Evolutionary conservation across 2,888 invertebrate species (phyloP).

Genomic region (Lithophane leautieri): DNA sequence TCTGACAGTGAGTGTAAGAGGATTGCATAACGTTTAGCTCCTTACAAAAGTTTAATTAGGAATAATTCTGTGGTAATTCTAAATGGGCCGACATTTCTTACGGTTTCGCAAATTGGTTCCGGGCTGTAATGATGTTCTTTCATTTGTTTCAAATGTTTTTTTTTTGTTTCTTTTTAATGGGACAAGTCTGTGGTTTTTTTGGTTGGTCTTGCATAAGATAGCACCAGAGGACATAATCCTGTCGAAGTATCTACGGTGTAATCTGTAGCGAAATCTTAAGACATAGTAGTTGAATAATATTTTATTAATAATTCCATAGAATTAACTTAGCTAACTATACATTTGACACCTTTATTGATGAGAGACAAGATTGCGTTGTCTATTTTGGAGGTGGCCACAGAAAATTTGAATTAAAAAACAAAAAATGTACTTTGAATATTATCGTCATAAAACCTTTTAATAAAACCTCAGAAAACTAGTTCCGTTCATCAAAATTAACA

Average conservation of each 20-base stretch:
- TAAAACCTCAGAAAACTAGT: neutral
- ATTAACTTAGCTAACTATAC: neutral
- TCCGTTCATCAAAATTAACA: constrained; percentile 26
- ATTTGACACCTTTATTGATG: neutral
- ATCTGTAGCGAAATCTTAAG: neutral
- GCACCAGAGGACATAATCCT: too few relatives aligned
- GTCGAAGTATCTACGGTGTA: neutral
- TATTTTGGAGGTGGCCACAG: neutral
- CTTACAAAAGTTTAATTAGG: constrained; percentile 68
- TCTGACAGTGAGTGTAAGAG: constrained; percentile 23
- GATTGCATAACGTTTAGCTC: constrained; percentile 59
- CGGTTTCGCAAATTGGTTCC: constrained; percentile 50
- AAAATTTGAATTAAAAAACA: neutral
- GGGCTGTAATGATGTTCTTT: constrained; percentile 40
- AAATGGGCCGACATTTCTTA: constrained; percentile 48
- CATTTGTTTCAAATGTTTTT: constrained; percentile 3
- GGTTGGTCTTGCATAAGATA: neutral
- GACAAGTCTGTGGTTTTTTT: neutral
- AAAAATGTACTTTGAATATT: too few relatives aligned
- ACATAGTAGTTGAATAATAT: neutral
- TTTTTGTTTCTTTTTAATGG: neutral
- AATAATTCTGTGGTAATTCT: constrained; percentile 63
- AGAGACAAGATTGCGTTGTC: neutral
- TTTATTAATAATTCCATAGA: neutral
- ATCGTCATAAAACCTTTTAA: neutral